Percentiles rank a stretch among this genome's conserved stretches.
Evolutionary conservation across 2,888 invertebrate genomes (phyloP).

Genomic region (Oxycera nigricornis): DNA sequence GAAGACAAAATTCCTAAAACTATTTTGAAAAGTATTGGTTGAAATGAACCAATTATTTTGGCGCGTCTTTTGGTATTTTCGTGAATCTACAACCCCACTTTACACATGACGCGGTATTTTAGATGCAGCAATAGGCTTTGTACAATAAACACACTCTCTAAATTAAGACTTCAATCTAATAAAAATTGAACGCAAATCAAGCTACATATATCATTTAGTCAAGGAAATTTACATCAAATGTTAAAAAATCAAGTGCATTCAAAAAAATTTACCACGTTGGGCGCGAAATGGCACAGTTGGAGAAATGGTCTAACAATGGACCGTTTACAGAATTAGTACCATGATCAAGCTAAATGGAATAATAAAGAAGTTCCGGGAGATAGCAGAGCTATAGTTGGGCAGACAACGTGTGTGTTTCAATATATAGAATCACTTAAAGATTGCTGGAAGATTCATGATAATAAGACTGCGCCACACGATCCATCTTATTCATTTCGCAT

Average conservation of each 20-base stretch:
- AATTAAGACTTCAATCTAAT: no score
- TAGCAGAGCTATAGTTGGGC: neutral
- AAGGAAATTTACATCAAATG: neutral
- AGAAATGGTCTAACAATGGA: slow-evolving; percentile 20
- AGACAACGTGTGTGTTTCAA: neutral
- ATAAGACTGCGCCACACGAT: neutral
- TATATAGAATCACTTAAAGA: neutral
- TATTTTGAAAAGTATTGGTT: no score
- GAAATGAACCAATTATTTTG: no score
- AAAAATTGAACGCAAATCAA: no score
- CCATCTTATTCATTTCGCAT: no score
- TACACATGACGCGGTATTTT: no score
- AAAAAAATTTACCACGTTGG: neutral
- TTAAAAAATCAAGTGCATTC: neutral
- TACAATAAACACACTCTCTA: no score
- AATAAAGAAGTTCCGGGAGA: slow-evolving; percentile 36
- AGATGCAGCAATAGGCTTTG: no score
- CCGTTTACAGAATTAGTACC: slow-evolving; percentile 33
- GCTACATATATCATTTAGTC: no score
- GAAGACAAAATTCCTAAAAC: no score
- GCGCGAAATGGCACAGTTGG: neutral
- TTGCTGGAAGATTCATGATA: neutral
- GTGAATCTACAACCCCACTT: no score
- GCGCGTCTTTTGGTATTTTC: no score
- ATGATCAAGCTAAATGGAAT: slow-evolving; percentile 39